These are phyloP conservation scores for Periplaneta americana DNA, from an alignment of 1,140 invertebrate genomes.

Conservation along the genomic window DNA sequence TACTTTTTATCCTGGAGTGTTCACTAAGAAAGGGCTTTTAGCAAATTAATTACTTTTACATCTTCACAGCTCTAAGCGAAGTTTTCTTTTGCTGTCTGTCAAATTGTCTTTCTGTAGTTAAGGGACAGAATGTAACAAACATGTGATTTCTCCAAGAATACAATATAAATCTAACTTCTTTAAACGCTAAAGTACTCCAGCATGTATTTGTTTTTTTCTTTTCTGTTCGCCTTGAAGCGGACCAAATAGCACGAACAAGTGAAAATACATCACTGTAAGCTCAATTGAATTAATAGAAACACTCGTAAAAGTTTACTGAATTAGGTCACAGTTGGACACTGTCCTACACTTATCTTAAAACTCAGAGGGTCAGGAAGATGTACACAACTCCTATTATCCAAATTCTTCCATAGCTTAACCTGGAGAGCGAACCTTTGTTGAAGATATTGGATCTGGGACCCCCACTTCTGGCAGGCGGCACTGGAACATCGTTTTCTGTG, in stretches of 20 bases:
- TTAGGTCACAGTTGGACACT: not conserved
- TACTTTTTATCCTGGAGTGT: not conserved
- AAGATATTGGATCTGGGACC: not conserved
- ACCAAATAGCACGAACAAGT: not conserved
- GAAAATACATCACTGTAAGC: not conserved
- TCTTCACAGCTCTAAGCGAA: not conserved
- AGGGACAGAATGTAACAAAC: not conserved
- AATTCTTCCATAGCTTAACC: not conserved
- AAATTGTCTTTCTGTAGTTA: not conserved
- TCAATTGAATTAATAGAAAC: not conserved
- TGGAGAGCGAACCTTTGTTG: not conserved
- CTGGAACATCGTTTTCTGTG: not conserved
- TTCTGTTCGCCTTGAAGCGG: not conserved
- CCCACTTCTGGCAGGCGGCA: not conserved
- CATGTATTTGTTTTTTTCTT: not conserved
- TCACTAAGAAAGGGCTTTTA: not conserved
- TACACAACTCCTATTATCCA: not conserved
- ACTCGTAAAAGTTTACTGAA: not conserved
- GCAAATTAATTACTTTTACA: not conserved
- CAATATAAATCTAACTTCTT: not conserved
- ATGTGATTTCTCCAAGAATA: not conserved
- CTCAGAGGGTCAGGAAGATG: not conserved
- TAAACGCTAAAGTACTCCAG: not conserved
- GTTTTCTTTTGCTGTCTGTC: not conserved
- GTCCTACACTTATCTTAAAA: not conserved